Evolutionary conservation across 2,113 vertebrate species (phyloP).

Genomic region (Prionailurus bengalensis): DNA sequence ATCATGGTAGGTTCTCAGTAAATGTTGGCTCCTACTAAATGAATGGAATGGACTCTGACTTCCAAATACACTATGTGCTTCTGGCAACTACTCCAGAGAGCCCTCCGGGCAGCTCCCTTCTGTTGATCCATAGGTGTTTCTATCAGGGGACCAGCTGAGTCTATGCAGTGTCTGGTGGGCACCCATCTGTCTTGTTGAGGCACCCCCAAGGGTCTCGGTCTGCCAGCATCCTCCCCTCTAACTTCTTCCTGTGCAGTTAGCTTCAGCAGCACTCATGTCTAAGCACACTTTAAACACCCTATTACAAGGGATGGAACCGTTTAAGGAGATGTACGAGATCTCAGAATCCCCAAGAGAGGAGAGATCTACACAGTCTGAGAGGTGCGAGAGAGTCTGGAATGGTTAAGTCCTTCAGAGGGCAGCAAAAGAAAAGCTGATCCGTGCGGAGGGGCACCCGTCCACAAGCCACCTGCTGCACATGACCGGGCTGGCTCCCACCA

Average conservation of each 20-base stretch:
- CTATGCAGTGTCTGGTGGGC: background rate
- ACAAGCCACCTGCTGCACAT: background rate
- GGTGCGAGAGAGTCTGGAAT: no score
- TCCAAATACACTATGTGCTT: background rate
- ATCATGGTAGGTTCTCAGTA: background rate
- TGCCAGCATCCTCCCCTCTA: background rate
- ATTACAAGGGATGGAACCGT: background rate
- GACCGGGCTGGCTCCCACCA: background rate
- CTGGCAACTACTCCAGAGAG: background rate
- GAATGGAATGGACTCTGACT: background rate
- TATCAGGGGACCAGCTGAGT: background rate
- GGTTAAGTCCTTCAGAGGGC: background rate
- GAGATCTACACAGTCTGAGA: background rate
- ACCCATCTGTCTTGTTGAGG: background rate
- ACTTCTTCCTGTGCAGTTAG: background rate
- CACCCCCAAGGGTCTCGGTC: background rate
- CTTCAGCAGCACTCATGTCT: background rate
- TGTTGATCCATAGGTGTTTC: background rate
- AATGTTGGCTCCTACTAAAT: background rate
- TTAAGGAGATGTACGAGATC: background rate
- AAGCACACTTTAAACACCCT: background rate
- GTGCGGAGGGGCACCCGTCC: accelerated
- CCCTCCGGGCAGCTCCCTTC: background rate
- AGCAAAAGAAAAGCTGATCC: background rate
- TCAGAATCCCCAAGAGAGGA: background rate